Evolutionary conservation across 2,888 invertebrate species (phyloP), one percentile per base, ranked within the genome.

Genomic region (Leucoma salicis): DNA sequence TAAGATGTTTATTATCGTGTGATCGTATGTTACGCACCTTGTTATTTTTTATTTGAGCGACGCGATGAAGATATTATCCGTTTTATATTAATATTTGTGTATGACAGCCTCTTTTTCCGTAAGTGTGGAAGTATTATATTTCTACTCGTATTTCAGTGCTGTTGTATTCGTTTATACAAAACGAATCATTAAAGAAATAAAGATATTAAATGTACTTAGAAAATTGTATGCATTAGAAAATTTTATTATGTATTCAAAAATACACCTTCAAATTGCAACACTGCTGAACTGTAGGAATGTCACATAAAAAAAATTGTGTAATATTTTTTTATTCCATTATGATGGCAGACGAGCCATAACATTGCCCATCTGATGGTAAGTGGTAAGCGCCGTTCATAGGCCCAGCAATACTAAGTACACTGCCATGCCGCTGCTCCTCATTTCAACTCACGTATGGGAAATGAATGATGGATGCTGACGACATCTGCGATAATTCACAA

Each of bases 1-100:
- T 57, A 60, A 60, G 49, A 44, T 51, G 48, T 44, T 43, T 54
- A 46, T 46, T 57, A 54, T 65, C 59, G 53, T 46, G 43, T 46
- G 49, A 64, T 62, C 64, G 48, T 41, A 52, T 56, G 46, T 58
- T 42, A 46, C 44, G 31, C 37, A 29, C 48, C 55, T 59, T 53
- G 53, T 63, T 63, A 65, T 56, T 56, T 60, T 58, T 63, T 66
- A 66, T 66, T 57, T 60, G 56, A 37, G 44, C 36, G 35, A 42
- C 27, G 33, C 39, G 41, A 42, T 49, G 44, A 44, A 43, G 47
- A 59, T 59, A 51, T 37, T 51, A 62, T 63, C 57, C 42, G 41
- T 33, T 41, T 51, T 37, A 33, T 45, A 59, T 58, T 58, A 56
- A 54, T 61, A 53, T 42, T 43, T 6, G 40, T 41, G 44, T 40